Evolutionary conservation across 2,797 vertebrate species (phyloP).

Genomic region (Microctenopoma steveboyesi): DNA sequence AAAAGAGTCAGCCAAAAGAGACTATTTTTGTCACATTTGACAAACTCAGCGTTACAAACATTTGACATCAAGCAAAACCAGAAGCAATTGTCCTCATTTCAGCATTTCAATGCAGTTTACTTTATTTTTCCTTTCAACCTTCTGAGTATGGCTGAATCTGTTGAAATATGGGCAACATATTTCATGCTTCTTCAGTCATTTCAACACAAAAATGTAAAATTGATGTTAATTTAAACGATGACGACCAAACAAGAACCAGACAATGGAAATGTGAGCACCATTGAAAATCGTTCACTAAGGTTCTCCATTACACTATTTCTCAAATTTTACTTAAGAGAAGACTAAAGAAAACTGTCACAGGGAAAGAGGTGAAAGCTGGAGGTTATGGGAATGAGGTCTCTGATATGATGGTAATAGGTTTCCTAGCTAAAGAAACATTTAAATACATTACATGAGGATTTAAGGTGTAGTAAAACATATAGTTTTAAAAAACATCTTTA

Average conservation of each 20-base stretch:
- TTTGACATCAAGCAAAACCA: conserved; percentile 37
- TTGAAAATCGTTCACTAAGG: conserved; percentile 45
- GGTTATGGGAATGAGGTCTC: not conserved
- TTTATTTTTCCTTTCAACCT: not conserved
- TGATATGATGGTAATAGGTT: conserved; percentile 1
- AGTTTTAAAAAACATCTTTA: not conserved
- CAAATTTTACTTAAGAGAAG: conserved; percentile 18
- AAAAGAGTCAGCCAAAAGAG: conserved; percentile 14
- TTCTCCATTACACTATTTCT: conserved; percentile 22
- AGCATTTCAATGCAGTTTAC: conserved; percentile 15
- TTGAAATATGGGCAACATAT: conserved; percentile 7
- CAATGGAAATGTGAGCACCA: conserved; percentile 56
- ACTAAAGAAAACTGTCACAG: conserved; percentile 23
- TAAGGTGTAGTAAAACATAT: not conserved
- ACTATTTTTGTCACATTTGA: conserved; percentile 33
- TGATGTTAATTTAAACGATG: not conserved
- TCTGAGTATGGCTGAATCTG: conserved; percentile 24
- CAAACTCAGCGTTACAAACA: conserved; percentile 64
- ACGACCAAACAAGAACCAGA: conserved; percentile 13
- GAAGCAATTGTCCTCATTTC: conserved; percentile 13
- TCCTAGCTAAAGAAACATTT: conserved; percentile 9
- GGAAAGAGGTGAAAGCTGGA: conserved; percentile 7
- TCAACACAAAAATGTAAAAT: not conserved
- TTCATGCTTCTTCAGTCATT: conserved; percentile 1
- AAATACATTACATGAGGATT: not conserved